Base-by-base conservation (phyloP, 2,888 invertebrate genomes). In the Molanna angustata region DNA sequence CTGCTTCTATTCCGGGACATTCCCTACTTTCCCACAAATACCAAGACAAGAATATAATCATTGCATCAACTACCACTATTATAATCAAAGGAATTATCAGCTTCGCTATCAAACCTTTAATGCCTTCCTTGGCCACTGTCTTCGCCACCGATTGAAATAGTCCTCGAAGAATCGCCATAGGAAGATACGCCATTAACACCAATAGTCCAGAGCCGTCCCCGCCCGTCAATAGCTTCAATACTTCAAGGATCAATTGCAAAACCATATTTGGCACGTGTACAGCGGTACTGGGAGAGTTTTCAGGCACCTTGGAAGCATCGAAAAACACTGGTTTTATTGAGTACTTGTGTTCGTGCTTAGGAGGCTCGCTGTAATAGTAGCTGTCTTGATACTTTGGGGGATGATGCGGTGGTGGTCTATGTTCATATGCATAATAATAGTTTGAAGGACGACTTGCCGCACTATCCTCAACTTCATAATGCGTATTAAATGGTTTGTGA, bases 1-100 rank as follows among this genome's bases (percentile, higher is more conserved):
- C 27, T 11, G 27, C 11, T n/a, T n/a, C n/a, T 27, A 27, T 27
- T 7, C 27, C 11, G 11, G 11, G 27, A 27, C 27, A 27, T 11
- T 27, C 11, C 14, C 75, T 73, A 35, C 76, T 76, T 40, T 76
- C 76, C 77, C 77, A 77, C 32, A 77, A 54, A 76, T 76, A 77
- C 77, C 77, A 77, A 1, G 74, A 62, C 4, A 69, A 69, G 9
- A 74, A 62, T 58, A 76, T 61, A 20, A 76, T 69, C 57, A 76
- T 74, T 27, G 74, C 52, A 61, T 76, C 76, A 11, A 76, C 72
- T 52, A 74, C 64, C 16, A 76, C 39, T 51, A 76, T 61, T 7
- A 70, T 63, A 60, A 76, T 65, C 41, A 75, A 56, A 31, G 77
- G 77, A n/a, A 77, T 69, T 2, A 70, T 63, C 39, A 76, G 60